Conservation (phyloP, 1,140 invertebrate species). For the Leptonema lineaticorne region DNA sequence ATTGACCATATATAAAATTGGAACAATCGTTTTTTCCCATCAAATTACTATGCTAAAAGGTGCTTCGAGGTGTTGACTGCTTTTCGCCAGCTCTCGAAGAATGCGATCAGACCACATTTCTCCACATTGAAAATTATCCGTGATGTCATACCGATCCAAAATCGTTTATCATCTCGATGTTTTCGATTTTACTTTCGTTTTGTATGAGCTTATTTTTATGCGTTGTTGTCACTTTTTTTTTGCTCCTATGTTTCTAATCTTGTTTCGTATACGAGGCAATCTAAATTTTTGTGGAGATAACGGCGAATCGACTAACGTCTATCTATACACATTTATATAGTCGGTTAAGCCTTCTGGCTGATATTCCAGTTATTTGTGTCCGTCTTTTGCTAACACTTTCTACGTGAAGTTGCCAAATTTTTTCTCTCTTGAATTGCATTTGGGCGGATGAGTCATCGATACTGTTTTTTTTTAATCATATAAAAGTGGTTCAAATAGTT, state of each 20-base stretch:
- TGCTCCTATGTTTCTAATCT: neutral
- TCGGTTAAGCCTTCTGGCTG: constrained; percentile 1
- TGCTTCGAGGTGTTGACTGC: neutral
- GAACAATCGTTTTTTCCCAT: too few species aligned
- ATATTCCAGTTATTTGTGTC: neutral
- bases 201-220: too few species aligned
- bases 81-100: constrained; percentile 4
- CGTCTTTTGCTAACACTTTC: neutral
- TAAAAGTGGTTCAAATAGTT: neutral
- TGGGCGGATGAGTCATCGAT: neutral
- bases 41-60: too few species aligned
- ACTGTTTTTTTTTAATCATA: too few species aligned
- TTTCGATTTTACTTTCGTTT: constrained; percentile 1
- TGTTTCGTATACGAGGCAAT: neutral
- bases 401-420: neutral
- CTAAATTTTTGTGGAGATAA: neutral
- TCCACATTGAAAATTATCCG: neutral
- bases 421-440: constrained; percentile 4
- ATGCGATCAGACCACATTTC: constrained; percentile 1
- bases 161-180: neutral
- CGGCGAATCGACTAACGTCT: neutral
- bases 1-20: too few species aligned
- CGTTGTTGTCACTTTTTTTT: neutral
- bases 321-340: too few species aligned
- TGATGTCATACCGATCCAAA: constrained; percentile 11